These are phyloP conservation scores for Drosophila pectinifera DNA, from an alignment of 1,140 invertebrate species.

Conservation along the genomic window DNA sequence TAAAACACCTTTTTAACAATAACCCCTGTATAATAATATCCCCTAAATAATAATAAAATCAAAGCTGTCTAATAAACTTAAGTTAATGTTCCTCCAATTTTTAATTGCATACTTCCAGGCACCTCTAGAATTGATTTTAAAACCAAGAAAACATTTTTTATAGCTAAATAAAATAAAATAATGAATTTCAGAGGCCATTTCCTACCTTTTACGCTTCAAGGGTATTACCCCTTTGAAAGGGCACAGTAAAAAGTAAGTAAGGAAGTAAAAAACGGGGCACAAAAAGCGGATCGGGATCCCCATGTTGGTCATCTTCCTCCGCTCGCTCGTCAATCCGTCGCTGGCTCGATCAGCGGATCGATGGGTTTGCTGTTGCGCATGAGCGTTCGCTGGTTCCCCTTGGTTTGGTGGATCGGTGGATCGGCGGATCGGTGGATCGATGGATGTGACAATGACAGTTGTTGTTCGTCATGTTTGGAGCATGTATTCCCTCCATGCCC, in stretches of 20 bases:
- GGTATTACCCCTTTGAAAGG: constrained; percentile 6
- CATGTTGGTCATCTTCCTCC: constrained; percentile 44
- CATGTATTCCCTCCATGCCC: constrained; percentile 48
- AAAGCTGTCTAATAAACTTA: no score
- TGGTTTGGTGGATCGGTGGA: constrained; percentile 9
- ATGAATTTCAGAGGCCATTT: accelerated
- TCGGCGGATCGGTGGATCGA: constrained; percentile 25
- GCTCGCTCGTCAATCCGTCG: constrained; percentile 33
- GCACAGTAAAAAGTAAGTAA: not conserved
- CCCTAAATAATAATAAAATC: no score
- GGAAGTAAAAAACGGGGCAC: constrained; percentile 5
- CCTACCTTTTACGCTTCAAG: not conserved
- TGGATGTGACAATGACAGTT: constrained; percentile 82
- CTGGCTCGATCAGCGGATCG: constrained; percentile 23
- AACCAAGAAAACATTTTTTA: not conserved
- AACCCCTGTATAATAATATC: no score
- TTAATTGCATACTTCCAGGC: no score
- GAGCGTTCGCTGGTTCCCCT: constrained; percentile 30
- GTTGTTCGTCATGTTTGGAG: constrained; percentile 83
- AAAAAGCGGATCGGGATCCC: constrained; percentile 45
- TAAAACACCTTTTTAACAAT: no score
- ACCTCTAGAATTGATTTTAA: not conserved
- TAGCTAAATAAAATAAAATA: not conserved
- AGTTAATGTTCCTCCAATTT: no score
- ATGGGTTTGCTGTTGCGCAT: constrained; percentile 43